Evolutionary conservation across 2,797 vertebrate genomes (phyloP).

Genomic region (Acanthurus leucopareius): DNA sequence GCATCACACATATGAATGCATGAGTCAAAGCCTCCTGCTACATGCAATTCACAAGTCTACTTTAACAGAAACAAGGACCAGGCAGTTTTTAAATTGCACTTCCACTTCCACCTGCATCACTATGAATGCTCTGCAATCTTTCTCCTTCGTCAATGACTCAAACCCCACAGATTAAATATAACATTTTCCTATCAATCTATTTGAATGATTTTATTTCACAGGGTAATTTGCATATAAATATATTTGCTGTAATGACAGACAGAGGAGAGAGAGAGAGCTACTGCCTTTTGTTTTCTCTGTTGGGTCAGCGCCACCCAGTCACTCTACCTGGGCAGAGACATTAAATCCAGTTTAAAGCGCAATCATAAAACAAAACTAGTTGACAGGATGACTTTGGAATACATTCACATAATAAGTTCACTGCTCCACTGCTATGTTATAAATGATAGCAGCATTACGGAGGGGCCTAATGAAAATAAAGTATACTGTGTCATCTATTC

Average conservation of each 20-base stretch:
- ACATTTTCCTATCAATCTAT: slow-evolving; percentile 51
- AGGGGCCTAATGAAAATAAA: slow-evolving; percentile 34
- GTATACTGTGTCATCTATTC: slow-evolving; percentile 19
- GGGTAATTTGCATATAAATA: slow-evolving; percentile 62
- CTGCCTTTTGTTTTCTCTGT: slow-evolving; percentile 38
- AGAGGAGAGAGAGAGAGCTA: background rate
- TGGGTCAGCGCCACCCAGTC: slow-evolving; percentile 30
- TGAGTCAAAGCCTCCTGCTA: slow-evolving; percentile 30
- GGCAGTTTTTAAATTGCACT: slow-evolving; percentile 54
- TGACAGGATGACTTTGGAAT: slow-evolving; percentile 46
- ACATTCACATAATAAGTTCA: slow-evolving; percentile 34
- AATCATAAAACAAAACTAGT: slow-evolving; percentile 43
- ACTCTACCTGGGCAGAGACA: slow-evolving; percentile 34
- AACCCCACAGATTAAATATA: slow-evolving; percentile 52
- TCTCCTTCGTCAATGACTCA: slow-evolving; percentile 26
- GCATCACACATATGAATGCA: slow-evolving; percentile 14
- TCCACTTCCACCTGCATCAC: slow-evolving; percentile 24
- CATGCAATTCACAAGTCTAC: slow-evolving; percentile 27
- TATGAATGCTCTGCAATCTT: slow-evolving; percentile 31
- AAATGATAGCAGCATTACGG: slow-evolving; percentile 25
- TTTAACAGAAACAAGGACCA: slow-evolving; percentile 28
- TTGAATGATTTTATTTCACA: slow-evolving; percentile 55
- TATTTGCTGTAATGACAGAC: slow-evolving; percentile 39
- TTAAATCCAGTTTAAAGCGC: slow-evolving; percentile 45
- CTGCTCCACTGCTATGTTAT: slow-evolving; percentile 5